phyloP scores from a whole-genome alignment of 2,113 vertebrate genomes.

The Atractosteus spatula region DNA sequence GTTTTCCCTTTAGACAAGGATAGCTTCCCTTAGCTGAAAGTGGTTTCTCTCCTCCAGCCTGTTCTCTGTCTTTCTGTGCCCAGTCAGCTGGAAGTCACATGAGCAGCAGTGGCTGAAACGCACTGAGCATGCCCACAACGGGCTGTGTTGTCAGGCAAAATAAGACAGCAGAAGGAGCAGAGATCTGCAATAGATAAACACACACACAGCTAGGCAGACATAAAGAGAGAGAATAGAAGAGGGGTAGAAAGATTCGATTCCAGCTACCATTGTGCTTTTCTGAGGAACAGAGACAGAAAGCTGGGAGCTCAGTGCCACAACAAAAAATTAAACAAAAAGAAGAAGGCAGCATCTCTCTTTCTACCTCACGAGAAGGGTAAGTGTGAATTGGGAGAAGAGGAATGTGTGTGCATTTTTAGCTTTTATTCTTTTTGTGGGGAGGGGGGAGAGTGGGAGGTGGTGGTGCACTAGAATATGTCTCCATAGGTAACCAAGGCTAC shows the following conservation, averaged over 20 bases:
- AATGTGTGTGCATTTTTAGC: too few species aligned
- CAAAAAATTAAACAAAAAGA: conserved; percentile 5
- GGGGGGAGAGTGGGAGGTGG: conserved; percentile 1
- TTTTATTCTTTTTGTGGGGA: not conserved
- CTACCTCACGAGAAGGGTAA: conserved; percentile 62
- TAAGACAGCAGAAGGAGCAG: conserved; percentile 57
- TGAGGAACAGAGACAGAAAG: not conserved
- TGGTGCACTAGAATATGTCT: not conserved
- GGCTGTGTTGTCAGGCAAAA: conserved; percentile 77
- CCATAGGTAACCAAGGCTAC: not conserved
- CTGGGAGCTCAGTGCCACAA: not conserved
- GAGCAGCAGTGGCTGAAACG: conserved; percentile 38
- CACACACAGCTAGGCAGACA: conserved; percentile 36
- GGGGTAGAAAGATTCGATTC: not conserved
- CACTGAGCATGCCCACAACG: conserved; percentile 72
- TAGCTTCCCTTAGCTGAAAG: conserved; percentile 36
- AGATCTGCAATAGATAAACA: conserved; percentile 74
- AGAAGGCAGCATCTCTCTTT: conserved; percentile 48
- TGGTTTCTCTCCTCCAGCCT: conserved; percentile 16
- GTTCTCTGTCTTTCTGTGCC: conserved; percentile 47
- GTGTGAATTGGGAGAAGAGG: conserved; percentile 34
- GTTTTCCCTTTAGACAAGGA: not conserved
- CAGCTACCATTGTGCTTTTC: not conserved
- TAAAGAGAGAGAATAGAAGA: conserved; percentile 24
- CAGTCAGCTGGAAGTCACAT: conserved; percentile 75